Evolutionary conservation across 2,888 invertebrate genomes (phyloP).

Genomic region (Cepaea hortensis): DNA sequence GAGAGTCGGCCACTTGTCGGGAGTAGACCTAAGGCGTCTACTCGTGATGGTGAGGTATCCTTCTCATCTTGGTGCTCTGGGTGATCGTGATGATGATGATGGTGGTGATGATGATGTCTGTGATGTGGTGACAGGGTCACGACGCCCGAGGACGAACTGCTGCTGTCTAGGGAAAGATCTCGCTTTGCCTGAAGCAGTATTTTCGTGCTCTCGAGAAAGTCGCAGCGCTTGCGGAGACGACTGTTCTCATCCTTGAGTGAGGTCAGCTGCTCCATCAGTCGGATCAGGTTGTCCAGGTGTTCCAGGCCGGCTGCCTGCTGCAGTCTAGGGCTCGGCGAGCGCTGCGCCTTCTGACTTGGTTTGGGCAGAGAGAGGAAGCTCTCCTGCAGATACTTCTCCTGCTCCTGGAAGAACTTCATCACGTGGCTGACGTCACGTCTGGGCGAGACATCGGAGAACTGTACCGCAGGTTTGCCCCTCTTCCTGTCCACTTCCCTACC

Average conservation of each 20-base stretch:
- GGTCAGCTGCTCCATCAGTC: constrained; percentile 86
- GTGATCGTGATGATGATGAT: constrained; percentile 17
- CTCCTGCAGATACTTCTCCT: constrained; percentile 56
- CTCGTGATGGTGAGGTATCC: background rate
- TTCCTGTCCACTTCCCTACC: constrained; percentile 30
- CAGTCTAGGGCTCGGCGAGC: constrained; percentile 58
- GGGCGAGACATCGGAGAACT: constrained; percentile 53
- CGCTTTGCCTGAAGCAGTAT: constrained; percentile 76
- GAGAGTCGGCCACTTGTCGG: constrained; percentile 39
- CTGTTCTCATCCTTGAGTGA: constrained; percentile 85
- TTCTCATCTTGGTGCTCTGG: constrained; percentile 31
- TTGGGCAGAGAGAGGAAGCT: constrained; percentile 47
- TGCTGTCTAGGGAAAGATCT: constrained; percentile 47
- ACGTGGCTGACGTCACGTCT: constrained; percentile 62
- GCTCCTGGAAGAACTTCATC: constrained; percentile 67
- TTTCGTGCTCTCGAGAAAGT: constrained; percentile 85
- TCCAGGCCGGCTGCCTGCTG: constrained; percentile 80
- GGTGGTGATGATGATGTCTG: constrained; percentile 39
- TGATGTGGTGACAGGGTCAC: constrained; percentile 53
- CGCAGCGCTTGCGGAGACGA: constrained; percentile 82
- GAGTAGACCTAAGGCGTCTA: background rate
- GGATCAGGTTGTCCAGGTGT: constrained; percentile 87
- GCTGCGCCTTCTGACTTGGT: constrained; percentile 36
- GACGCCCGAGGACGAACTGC: constrained; percentile 54
- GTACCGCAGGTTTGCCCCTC: constrained; percentile 50